Base-by-base conservation (phyloP, 2,797 vertebrate species). In the Jordanella pulchra region DNA sequence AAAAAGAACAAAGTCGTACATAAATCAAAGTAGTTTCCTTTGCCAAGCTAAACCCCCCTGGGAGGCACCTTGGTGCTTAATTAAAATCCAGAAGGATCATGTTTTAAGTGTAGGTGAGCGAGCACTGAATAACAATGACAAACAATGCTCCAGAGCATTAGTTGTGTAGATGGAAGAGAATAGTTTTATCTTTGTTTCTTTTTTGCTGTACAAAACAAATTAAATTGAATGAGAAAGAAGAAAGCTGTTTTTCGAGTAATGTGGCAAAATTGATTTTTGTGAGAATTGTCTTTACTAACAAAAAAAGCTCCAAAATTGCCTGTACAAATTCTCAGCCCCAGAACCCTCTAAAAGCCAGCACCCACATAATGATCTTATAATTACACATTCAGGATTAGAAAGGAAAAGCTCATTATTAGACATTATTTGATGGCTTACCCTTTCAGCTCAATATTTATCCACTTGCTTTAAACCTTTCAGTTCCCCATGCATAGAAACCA, bases 51-150 rank as follows among this genome's bases (percentile, higher is more conserved):
- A 83, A 89, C 69, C 84, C 94, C 93, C 92, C 87, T 88, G 93
- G 93, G 94, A 94, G 89, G 86, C 90, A 94, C 93, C 93, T 92
- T 89, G 90, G 92, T 91, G 93, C 93, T 95, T 95, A 93, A 95
- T 95, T 95, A 95, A 95, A 95, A 95, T 95, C 93, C 93, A 95
- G 93, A 93, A 95, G 93, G 93, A 95, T 95, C 94, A 92, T 93
- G 93, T 95, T 95, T 94, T 95, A 95, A 95, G 93, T 93, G 90
- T 91, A 94, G 94, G 92, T 94, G 93, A 95, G 89, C 81, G 79
- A 94, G 90, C 89, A 82, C 92, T 89, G 94, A 94, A 95, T 94
- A 94, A 94, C 93, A 94, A 94, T 94, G 93, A 94, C 93, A 93
- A 93, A 95, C 92, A 87, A 87, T 88, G 89, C 91, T 90, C 91